Evolutionary conservation across 2,797 vertebrate species (phyloP), one percentile per base, ranked within the genome.

Genomic region (Spondyliosoma cantharus): DNA sequence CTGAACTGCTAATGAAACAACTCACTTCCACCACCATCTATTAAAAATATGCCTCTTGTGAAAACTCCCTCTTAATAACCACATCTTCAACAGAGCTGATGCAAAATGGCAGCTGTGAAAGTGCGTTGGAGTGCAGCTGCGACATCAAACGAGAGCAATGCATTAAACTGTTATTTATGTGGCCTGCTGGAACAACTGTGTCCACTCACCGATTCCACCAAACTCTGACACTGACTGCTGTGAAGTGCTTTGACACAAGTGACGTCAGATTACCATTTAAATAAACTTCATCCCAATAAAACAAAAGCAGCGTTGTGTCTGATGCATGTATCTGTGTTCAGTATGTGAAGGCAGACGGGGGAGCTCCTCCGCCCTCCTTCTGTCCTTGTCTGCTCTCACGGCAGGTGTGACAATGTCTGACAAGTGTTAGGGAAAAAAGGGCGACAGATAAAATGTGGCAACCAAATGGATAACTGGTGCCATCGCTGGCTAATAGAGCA

Each of bases 361-460:
- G 72, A 58, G 73, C 62, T 52, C 25, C 59, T 46, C 56, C 19
- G 3, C 25, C 71, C 59, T 76, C 68, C 53, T 37, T 24, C 67
- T 77, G 82, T 86, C 83, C 83, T 84, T 63, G 78, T 58, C 56
- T 69, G 52, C 74, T 72, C 64, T 75, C 81, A 52, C 73, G 80
- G 72, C 77, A 71, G 76, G 74, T 81, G 84, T 86, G 85, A 85
- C 83, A 73, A 81, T 58, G 87, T 88, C 82, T 82, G 75, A 83
- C 83, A 89, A 82, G 78, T 84, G 83, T 78, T 74, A 67, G 52
- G 7, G 72, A 77, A 84, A 85, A 81, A 69, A 48, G 70, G 14
- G 58, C 70, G 57, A 37, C 59, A 64, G 45, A 80, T 52, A 71
- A 84, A 86, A 89, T n/a, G 74, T 71, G 78, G 61, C 76, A 79